Evolutionary conservation across 1,140 invertebrate genomes (phyloP).

Genomic region (Plectrocnemia conspersa): DNA sequence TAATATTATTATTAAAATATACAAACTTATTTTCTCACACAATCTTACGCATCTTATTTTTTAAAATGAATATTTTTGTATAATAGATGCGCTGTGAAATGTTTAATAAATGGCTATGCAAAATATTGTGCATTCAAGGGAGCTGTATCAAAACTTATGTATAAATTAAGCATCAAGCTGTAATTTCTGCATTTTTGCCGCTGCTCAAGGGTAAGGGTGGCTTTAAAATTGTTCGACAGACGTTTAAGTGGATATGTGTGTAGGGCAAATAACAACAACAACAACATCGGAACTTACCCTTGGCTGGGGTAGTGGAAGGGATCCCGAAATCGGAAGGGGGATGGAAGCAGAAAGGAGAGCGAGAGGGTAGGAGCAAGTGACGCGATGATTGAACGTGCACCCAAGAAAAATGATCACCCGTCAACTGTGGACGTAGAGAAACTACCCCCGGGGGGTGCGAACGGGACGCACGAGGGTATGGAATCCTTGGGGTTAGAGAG

Average conservation of each 20-base stretch:
- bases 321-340: constrained; percentile 42
- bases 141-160: too few relatives aligned
- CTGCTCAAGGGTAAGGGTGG: too few relatives aligned
- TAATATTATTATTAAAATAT: too few relatives aligned
- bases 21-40: too few relatives aligned
- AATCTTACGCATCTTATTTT: too few relatives aligned
- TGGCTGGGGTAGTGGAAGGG: constrained; percentile 38
- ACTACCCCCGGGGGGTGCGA: constrained; percentile 51
- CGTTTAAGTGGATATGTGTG: constrained; percentile 25
- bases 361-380: constrained; percentile 49
- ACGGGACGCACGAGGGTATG: constrained; percentile 38
- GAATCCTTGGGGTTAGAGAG: constrained; percentile 35
- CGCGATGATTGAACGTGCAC: constrained; percentile 55
- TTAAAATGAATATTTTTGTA: too few relatives aligned
- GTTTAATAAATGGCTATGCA: too few relatives aligned
- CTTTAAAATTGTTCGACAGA: constrained; percentile 14
- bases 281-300: constrained; percentile 6
- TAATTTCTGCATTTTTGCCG: too few relatives aligned
- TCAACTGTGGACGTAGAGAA: constrained; percentile 55
- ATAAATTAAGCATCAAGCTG: too few relatives aligned
- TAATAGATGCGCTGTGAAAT: too few relatives aligned
- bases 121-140: not conserved
- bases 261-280: constrained; percentile 20
- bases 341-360: constrained; percentile 36
- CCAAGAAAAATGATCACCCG: constrained; percentile 56